A percentile compares a stretch with the other conserved stretches of the same genome.
These are phyloP conservation scores for Phorcus lineatus DNA, from an alignment of 2,888 invertebrate genomes.

Conservation along the genomic window DNA sequence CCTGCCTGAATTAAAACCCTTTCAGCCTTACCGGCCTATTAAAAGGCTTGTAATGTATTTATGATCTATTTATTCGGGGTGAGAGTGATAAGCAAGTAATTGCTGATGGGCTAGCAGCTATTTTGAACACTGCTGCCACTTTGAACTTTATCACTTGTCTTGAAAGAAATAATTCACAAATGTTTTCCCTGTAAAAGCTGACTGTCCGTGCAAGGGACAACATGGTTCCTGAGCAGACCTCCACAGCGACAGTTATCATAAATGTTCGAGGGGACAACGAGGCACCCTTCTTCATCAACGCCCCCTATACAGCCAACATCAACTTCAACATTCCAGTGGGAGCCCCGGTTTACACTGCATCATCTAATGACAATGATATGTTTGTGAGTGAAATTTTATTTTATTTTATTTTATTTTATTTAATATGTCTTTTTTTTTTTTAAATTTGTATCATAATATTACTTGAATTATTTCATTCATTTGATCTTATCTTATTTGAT, in stretches of 20 bases:
- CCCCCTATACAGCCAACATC: slow-evolving; percentile 46
- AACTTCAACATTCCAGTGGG: slow-evolving; percentile 48
- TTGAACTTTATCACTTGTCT: too few species aligned
- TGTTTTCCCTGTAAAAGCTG: slow-evolving; percentile 33
- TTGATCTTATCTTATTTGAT: too few species aligned
- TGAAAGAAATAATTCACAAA: too few species aligned
- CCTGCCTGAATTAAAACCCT: too few species aligned
- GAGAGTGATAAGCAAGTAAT: too few species aligned
- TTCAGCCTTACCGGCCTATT: too few species aligned
- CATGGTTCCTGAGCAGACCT: slow-evolving; percentile 34
- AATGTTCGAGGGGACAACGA: slow-evolving; percentile 32
- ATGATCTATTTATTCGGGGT: too few species aligned
- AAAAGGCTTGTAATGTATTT: too few species aligned
- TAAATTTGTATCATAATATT: background rate
- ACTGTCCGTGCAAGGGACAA: slow-evolving; percentile 42
- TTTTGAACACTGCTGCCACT: too few species aligned
- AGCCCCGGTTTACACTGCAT: slow-evolving; percentile 33
- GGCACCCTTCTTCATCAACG: slow-evolving; percentile 35
- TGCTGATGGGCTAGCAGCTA: too few species aligned
- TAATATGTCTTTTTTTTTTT: background rate
- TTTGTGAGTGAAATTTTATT: slow-evolving; percentile 7
- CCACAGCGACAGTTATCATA: slow-evolving; percentile 32
- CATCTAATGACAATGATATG: slow-evolving; percentile 31
- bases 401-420: background rate
- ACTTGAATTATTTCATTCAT: too few species aligned